Evolutionary conservation across 2,797 vertebrate species (phyloP).

Genomic region (Sebastes baramenuke): DNA sequence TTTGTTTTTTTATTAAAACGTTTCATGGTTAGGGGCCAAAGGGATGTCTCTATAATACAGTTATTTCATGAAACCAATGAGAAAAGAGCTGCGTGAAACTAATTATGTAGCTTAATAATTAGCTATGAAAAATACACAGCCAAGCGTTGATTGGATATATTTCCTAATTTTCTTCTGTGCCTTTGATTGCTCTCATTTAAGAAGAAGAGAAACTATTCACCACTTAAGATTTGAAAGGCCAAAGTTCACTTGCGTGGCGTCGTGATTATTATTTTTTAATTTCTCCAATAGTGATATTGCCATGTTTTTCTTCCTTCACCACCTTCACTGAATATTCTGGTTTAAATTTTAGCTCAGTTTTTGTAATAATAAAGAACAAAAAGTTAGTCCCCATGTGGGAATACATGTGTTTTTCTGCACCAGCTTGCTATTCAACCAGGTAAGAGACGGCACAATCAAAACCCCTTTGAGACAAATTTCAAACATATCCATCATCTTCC

Average conservation of each 20-base stretch:
- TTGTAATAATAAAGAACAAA: not conserved
- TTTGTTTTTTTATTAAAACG: conserved; percentile 14
- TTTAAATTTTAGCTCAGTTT: not conserved
- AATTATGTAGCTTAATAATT: conserved; percentile 23
- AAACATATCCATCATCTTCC: not conserved
- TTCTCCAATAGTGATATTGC: not conserved
- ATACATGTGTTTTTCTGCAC: not conserved
- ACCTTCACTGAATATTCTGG: not conserved
- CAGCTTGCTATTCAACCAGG: not conserved
- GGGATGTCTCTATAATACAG: not conserved
- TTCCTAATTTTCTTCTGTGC: not conserved
- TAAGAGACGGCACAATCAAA: not conserved
- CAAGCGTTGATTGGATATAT: not conserved
- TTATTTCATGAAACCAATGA: not conserved
- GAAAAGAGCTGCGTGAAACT: not conserved
- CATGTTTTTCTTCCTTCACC: not conserved
- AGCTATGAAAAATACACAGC: not conserved
- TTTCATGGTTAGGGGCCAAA: conserved; percentile 17
- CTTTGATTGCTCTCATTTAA: not conserved
- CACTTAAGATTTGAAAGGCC: not conserved
- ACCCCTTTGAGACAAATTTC: not conserved
- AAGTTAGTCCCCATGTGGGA: not conserved
- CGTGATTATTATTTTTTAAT: not conserved
- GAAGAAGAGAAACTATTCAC: not conserved
- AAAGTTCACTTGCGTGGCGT: not conserved